phyloP scores from a whole-genome alignment of 2,797 vertebrate genomes.

The Margarornis squamiger region DNA sequence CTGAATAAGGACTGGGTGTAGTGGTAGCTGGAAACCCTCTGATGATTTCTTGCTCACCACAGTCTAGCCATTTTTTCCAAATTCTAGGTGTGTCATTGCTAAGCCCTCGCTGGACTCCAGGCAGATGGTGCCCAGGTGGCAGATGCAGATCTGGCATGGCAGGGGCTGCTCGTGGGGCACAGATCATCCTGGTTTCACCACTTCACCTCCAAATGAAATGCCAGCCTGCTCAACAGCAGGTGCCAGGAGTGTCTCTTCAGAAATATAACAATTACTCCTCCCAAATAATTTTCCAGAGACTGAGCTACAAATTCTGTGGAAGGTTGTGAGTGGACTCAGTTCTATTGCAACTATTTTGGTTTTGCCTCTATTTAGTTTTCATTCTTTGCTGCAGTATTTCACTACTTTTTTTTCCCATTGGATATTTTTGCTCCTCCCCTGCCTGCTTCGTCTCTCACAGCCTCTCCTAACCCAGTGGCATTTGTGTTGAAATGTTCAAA shows the following conservation, averaged over 20 bases:
- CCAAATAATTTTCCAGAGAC: not conserved
- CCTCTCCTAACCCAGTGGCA: not conserved
- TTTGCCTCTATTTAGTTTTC: not conserved
- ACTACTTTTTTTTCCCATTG: not conserved
- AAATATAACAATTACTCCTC: not conserved
- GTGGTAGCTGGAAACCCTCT: not conserved
- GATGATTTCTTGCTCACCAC: not conserved
- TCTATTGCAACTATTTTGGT: not conserved
- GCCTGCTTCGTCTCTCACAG: not conserved
- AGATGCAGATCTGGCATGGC: not conserved
- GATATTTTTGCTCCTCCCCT: not conserved
- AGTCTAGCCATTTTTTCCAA: not conserved
- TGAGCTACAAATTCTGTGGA: not conserved
- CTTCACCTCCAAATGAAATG: not conserved
- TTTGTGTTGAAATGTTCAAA: slow-evolving; percentile 31
- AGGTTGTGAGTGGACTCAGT: not conserved
- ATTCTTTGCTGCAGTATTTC: not conserved
- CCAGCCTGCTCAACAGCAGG: accelerated
- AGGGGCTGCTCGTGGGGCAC: accelerated
- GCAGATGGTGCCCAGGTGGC: not conserved
- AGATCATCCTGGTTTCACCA: not conserved
- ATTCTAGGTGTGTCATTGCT: not conserved
- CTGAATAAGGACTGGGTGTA: not conserved
- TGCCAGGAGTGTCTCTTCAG: not conserved
- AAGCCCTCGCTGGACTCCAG: not conserved